Evolutionary conservation across 2,888 invertebrate genomes (phyloP).

Genomic region (Yponomeuta plumbellus): DNA sequence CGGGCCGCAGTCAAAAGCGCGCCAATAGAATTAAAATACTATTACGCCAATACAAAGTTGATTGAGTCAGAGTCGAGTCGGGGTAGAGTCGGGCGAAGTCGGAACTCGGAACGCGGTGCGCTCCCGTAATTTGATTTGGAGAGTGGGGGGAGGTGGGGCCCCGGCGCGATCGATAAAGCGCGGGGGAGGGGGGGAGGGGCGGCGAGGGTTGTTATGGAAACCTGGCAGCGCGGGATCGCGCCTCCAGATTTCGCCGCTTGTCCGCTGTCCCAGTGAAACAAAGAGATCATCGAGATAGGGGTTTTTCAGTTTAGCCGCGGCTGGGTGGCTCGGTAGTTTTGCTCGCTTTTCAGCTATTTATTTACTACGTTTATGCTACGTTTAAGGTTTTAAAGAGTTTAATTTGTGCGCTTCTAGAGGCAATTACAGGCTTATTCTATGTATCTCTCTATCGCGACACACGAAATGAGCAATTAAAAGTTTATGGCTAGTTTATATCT

Average conservation of each 20-base stretch:
- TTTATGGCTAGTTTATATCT: too few relatives aligned
- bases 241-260: conserved; percentile 69
- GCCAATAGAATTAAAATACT: conserved; percentile 74
- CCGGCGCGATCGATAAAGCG: conserved; percentile 21
- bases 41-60: conserved; percentile 70
- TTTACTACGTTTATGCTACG: neutral
- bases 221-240: conserved; percentile 64
- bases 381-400: neutral
- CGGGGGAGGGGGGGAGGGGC: conserved; percentile 35
- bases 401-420: neutral
- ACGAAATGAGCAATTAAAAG: too few relatives aligned
- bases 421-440: too few relatives aligned
- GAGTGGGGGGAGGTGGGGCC: conserved; percentile 46
- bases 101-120: conserved; percentile 28
- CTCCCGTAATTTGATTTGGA: conserved; percentile 75
- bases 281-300: conserved; percentile 58
- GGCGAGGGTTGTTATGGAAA: conserved; percentile 71
- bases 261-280: conserved; percentile 68
- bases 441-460: too few relatives aligned
- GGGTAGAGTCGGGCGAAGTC: conserved; percentile 21
- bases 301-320: conserved; percentile 28
- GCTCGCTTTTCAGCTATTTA: neutral
- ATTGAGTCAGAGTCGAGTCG: conserved; percentile 42
- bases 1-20: conserved; percentile 60
- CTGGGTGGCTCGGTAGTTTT: neutral